Conservation (phyloP, 1,140 invertebrate species). For the Doryteuthis pealeii region DNA sequence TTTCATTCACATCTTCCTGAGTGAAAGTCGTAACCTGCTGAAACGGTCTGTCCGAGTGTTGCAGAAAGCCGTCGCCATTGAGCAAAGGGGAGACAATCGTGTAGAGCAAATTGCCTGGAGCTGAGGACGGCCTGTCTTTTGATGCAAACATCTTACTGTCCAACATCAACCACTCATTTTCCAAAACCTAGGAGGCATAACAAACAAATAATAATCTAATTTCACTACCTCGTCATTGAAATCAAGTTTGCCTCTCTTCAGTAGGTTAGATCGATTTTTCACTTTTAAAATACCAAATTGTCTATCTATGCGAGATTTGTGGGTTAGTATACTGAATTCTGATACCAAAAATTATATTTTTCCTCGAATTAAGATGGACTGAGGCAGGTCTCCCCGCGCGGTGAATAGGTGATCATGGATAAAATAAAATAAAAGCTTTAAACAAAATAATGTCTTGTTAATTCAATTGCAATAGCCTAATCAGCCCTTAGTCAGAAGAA, state of each 20-base stretch:
- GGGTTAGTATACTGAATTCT: no score
- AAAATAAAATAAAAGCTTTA: no score
- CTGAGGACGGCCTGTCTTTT: conserved; percentile 28
- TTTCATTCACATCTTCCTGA: conserved; percentile 47
- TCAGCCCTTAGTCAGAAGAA: no score
- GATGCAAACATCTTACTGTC: neutral
- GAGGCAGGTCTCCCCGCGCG: no score
- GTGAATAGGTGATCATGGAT: no score
- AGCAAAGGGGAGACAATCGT: conserved; percentile 33
- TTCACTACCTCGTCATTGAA: neutral
- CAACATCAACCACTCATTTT: conserved; percentile 44
- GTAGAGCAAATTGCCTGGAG: conserved; percentile 35
- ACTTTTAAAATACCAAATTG: no score
- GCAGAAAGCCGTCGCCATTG: conserved; percentile 38
- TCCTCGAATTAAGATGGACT: no score
- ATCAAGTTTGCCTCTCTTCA: neutral
- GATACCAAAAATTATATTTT: no score
- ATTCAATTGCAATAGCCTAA: no score
- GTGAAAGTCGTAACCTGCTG: conserved; percentile 38
- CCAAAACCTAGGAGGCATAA: conserved; percentile 34
- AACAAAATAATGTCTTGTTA: no score
- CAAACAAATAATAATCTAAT: neutral
- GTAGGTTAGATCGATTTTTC: no score
- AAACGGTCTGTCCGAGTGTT: conserved; percentile 42
- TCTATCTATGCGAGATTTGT: no score